Conservation (phyloP, 64 coral and sea anemone genomes). For the Hydrozoanthus tunicans region DNA sequence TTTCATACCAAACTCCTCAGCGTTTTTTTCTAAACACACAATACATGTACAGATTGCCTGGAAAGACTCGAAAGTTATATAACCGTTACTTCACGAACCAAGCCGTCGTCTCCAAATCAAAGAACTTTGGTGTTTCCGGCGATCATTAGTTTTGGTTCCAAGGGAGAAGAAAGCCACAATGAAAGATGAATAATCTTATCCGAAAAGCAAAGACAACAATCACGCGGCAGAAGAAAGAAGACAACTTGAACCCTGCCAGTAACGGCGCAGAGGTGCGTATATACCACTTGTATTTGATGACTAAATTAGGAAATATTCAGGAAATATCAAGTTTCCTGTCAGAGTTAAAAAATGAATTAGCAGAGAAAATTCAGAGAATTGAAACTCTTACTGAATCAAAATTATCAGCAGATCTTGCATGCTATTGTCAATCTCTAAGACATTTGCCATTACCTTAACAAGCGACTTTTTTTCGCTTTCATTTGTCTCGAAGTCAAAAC, state of each 20-base stretch:
- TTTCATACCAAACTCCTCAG: too few relatives aligned
- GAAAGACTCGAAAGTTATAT: too few relatives aligned
- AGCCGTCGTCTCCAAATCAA: not conserved
- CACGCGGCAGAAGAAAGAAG: slow-evolving; percentile 4
- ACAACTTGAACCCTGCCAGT: not conserved
- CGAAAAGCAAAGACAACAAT: slow-evolving; percentile 36
- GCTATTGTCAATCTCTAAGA: not conserved
- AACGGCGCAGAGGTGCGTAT: not conserved
- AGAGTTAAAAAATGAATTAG: not conserved
- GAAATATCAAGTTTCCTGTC: not conserved
- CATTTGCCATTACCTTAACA: too few relatives aligned
- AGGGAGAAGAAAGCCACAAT: slow-evolving; percentile 3
- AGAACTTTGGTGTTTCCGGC: not conserved
- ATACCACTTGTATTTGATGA: not conserved
- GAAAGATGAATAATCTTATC: slow-evolving; percentile 32
- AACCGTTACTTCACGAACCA: not conserved
- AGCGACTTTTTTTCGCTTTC: too few relatives aligned
- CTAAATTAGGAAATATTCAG: not conserved
- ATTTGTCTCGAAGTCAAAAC: too few relatives aligned
- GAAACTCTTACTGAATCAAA: not conserved
- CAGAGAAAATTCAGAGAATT: not conserved
- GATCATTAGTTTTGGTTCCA: not conserved
- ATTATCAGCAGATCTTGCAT: not conserved
- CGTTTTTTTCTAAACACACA: too few relatives aligned
- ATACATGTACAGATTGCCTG: too few relatives aligned